These are phyloP conservation scores for Nettapus auritus DNA, from an alignment of 2,113 vertebrate genomes.

Conservation along the genomic window DNA sequence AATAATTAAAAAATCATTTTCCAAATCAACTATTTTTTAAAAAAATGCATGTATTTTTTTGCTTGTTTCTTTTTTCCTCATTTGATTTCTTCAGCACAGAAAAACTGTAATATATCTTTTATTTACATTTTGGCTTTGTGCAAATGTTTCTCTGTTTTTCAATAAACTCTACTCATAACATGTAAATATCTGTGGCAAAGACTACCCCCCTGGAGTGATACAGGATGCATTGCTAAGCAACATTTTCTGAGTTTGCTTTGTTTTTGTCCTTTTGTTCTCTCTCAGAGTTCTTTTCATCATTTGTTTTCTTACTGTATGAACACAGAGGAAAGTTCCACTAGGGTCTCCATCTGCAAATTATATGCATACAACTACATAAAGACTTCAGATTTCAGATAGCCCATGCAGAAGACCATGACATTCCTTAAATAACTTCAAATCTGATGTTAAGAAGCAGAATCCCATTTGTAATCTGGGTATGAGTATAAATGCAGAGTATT, in stretches of 20 bases:
- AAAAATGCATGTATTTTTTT: not conserved
- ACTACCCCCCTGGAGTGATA: not conserved
- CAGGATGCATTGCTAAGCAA: conserved; percentile 24
- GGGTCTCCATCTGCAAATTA: not conserved
- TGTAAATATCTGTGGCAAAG: conserved; percentile 42
- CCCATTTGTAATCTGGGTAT: not conserved
- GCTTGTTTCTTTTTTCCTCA: not conserved
- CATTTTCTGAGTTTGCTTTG: not conserved
- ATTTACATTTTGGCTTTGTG: not conserved
- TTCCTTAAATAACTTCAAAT: not conserved
- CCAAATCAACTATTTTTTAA: not conserved
- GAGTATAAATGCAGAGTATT: not conserved
- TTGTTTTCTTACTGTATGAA: not conserved
- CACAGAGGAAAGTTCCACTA: not conserved
- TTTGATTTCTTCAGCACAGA: not conserved
- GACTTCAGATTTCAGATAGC: not conserved
- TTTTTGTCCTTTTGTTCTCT: conserved; percentile 41
- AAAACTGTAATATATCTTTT: not conserved
- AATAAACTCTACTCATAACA: not conserved
- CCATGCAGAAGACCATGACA: not conserved
- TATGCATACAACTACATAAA: not conserved
- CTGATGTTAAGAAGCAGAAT: not conserved
- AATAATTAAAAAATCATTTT: too few relatives aligned
- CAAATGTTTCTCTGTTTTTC: conserved; percentile 24
- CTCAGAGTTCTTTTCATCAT: not conserved